Percentiles rank a stretch among this genome's conserved stretches.
These are phyloP conservation scores for Epinephelus fuscoguttatus DNA, from an alignment of 2,113 vertebrate genomes.

Conservation along the genomic window DNA sequence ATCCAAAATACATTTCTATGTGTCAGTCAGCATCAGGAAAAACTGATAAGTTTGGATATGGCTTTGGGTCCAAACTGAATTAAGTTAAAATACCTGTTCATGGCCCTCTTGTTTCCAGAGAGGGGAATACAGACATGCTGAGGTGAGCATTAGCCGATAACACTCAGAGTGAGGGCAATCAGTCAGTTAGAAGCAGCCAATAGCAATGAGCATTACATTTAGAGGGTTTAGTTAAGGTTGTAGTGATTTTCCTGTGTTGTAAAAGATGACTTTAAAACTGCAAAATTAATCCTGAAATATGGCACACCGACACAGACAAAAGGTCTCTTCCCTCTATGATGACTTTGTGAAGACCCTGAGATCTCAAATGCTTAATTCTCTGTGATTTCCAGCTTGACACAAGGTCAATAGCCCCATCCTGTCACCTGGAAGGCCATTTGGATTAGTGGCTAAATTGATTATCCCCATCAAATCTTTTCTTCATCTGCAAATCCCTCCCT, in stretches of 20 bases:
- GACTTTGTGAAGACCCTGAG: slow-evolving; percentile 45
- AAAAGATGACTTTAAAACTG: slow-evolving; percentile 38
- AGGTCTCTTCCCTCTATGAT: slow-evolving; percentile 35
- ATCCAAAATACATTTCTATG: slow-evolving; percentile 8
- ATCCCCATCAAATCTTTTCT: slow-evolving; percentile 46
- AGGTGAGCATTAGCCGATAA: slow-evolving; percentile 30
- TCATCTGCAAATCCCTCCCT: slow-evolving; percentile 40
- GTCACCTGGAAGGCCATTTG: slow-evolving; percentile 50
- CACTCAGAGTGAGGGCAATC: slow-evolving; percentile 30
- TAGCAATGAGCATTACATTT: slow-evolving; percentile 52
- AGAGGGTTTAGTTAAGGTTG: slow-evolving; percentile 41
- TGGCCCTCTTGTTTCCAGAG: neutral
- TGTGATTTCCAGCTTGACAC: slow-evolving; percentile 60
- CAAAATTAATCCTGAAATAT: slow-evolving; percentile 32
- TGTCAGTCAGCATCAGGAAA: slow-evolving; percentile 9
- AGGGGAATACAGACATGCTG: slow-evolving; percentile 9
- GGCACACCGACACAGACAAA: slow-evolving; percentile 39
- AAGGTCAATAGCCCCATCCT: slow-evolving; percentile 55
- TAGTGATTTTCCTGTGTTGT: slow-evolving; percentile 55
- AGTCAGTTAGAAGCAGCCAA: slow-evolving; percentile 50
- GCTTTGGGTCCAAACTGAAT: neutral
- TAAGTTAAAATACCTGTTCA: too few species aligned
- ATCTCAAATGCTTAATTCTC: slow-evolving; percentile 47
- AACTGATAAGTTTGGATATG: neutral
- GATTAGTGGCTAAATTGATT: slow-evolving; percentile 64